Base-by-base conservation (phyloP, 2,888 invertebrate genomes). In the Lysandra coridon region DNA sequence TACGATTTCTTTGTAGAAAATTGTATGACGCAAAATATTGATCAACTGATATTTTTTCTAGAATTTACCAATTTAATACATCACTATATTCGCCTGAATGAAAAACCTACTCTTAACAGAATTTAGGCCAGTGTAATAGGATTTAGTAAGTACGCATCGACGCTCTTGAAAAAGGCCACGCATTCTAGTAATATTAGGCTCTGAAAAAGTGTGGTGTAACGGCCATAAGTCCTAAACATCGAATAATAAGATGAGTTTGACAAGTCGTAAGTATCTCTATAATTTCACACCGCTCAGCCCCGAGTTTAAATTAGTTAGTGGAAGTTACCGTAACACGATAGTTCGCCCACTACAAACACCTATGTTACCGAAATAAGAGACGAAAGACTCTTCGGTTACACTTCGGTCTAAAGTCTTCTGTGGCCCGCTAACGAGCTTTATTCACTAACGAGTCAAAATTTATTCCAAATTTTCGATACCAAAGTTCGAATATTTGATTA, bases 231-330 rank as follows among this genome's bases (percentile, higher is more conserved):
- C 14, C 57, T 57, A 57, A 76, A 6, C 33, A 76, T 7, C 17
- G 14, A 57, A 76, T 76, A 76, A 76, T 76, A 76, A 53, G 76
- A 33, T 57, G 53, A 76, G 57, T 76, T 57, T 12, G 6, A 76
- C 44, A 76, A 76, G 53, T 57, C 23, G 33, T 57, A 57, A 57
- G 76, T 76, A 76, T 53, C 75, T 49, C 49, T 76, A 76, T 76
- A 76, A 76, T 76, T 76, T 76, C 49, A 76, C 76, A 76, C 33
- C 69, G 69, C 53, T 76, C 57, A 53, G 33, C 6, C 33, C 17
- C 33, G 5, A 76, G 76, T 57, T 76, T 76, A 76, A 57, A 76
- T 76, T 76, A 76, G 76, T 76, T 76, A 57, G 14, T 10, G 14
- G 53, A 76, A 23, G 49, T 57, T 53, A 5, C 23, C 2, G 76